Evolutionary conservation across 2,113 vertebrate genomes (phyloP).

Genomic region (Eulacestoma nigropectus): DNA sequence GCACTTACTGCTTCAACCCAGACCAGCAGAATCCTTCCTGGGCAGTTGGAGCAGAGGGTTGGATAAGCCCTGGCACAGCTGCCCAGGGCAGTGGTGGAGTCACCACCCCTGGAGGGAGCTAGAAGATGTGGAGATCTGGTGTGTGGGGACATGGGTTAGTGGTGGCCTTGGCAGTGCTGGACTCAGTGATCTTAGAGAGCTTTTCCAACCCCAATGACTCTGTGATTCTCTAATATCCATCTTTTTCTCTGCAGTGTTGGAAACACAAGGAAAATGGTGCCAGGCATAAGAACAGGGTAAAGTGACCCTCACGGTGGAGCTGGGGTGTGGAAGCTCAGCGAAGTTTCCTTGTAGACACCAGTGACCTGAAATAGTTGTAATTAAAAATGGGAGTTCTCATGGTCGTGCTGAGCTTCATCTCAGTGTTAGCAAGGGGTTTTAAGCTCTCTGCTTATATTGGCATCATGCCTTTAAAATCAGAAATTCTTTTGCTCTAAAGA

Average conservation of each 20-base stretch:
- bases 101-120: not conserved
- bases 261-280: not conserved
- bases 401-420: not conserved
- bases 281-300: not conserved
- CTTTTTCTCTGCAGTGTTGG: not conserved
- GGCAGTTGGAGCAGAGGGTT: not conserved
- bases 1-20: fast-evolving
- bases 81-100: not conserved
- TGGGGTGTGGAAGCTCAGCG: not conserved
- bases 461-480: not conserved
- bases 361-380: not conserved
- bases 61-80: not conserved
- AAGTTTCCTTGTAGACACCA: not conserved
- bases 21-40: not conserved
- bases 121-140: not conserved
- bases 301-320: not conserved
- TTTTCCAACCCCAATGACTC: not conserved
- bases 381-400: not conserved
- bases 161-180: not conserved
- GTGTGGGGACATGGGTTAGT: not conserved
- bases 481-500: not conserved
- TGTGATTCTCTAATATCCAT: not conserved
- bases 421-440: not conserved
- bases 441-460: not conserved
- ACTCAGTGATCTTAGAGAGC: not conserved